A percentile compares a stretch with the other conserved stretches of the same genome.
These are phyloP conservation scores for Synanthedon myopaeformis DNA, from an alignment of 2,888 invertebrate species.

Conservation along the genomic window DNA sequence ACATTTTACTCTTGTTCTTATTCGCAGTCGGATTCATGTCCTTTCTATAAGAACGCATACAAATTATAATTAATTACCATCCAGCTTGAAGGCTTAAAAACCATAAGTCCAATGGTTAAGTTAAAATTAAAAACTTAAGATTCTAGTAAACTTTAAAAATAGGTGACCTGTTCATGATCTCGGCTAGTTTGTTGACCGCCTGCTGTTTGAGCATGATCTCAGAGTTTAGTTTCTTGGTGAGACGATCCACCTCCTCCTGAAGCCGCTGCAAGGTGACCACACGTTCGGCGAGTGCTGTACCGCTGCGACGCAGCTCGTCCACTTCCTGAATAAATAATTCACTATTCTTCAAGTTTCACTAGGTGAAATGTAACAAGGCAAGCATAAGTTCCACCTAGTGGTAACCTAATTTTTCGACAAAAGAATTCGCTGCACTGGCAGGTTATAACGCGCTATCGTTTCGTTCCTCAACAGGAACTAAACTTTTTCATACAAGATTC, in stretches of 20 bases:
- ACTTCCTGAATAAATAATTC: slow-evolving; percentile 71
- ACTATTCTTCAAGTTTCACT: no score
- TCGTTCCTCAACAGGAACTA: no score
- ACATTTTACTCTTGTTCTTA: slow-evolving; percentile 84
- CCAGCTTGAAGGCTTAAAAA: no score
- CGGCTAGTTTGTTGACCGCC: slow-evolving; percentile 97
- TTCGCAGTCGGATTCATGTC: slow-evolving; percentile 77
- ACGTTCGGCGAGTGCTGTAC: slow-evolving; percentile 84
- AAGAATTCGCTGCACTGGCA: no score
- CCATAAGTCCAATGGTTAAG: no score
- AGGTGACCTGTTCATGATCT: slow-evolving; percentile 90
- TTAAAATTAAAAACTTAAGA: no score
- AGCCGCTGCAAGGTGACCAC: slow-evolving; percentile 73
- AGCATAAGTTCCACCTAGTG: no score
- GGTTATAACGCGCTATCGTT: no score
- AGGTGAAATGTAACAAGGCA: no score
- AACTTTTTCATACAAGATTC: no score
- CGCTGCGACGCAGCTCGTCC: slow-evolving; percentile 83
- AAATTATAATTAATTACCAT: no score
- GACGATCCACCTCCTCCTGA: slow-evolving; percentile 84
- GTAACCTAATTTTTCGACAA: no score
- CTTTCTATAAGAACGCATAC: slow-evolving; percentile 30
- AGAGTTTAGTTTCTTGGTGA: slow-evolving; percentile 85
- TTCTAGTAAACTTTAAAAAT: neutral
- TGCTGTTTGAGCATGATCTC: slow-evolving; percentile 91